Base-by-base conservation (phyloP, 2,888 invertebrate genomes). In the Drosophila emarginata region DNA sequence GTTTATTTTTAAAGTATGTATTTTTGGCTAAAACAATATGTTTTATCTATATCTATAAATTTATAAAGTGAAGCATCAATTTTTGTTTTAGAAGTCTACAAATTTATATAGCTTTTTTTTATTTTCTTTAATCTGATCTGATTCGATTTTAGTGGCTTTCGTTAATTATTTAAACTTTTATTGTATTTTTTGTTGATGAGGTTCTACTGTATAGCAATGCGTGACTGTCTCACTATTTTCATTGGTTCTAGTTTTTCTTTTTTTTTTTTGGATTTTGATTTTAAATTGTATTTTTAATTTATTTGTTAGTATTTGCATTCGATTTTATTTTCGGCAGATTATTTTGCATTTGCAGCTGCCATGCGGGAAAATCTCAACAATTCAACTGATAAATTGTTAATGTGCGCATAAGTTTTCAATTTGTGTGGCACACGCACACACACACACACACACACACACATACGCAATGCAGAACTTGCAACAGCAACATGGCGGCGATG, bases 391-490 rank as follows among this genome's bases (percentile, higher is more conserved):
- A 85, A 85, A 84, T 85, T 85, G 84, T 87, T 87, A 84, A 85
- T 87, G 87, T 71, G 78, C 80, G 76, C 84, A 85, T 84, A 85
- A 86, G 79, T 86, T 84, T 84, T 84, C 84, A 86, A 87, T 87
- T 85, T 85, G 85, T 78, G 79, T 74, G 72, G 80, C 74, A 62
- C 58, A 59, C 60, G 59, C 39, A 58, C 40, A 18, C 40, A 45
- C 45, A 45, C 45, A 45, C 39, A 39, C 39, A 5, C 39, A 39
- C 14, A 39, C 14, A 39, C 5, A 39, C 3, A 45, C 3, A 11
- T 32, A 32, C 32, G 32, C 11, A 32, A 32, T 32, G 18, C 18
- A 14, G 67, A 58, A 56, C 73, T 67, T 74, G 73, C 73, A 61
- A 64, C 73, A 72, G 45, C 45, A 45, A 45, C 45, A 45, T 45